Percentiles rank a stretch among this genome's conserved stretches.
phyloP scores from a whole-genome alignment of 2,797 vertebrate genomes.

The Eidolon dupreanum region DNA sequence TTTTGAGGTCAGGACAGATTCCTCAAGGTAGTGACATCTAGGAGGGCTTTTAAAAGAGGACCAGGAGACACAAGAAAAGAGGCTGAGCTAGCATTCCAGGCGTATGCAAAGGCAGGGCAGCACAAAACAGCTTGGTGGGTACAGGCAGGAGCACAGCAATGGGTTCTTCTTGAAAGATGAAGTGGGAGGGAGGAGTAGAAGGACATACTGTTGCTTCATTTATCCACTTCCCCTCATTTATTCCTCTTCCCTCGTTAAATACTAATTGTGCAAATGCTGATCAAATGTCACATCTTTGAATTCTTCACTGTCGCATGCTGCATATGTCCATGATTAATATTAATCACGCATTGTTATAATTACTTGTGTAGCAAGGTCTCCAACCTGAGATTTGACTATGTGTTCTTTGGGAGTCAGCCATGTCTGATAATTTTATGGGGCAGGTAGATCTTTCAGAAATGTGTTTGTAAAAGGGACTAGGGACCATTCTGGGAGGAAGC shows the following conservation, averaged over 20 bases:
- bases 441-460: background rate
- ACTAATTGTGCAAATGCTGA: background rate
- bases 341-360: background rate
- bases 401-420: background rate
- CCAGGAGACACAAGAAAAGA: background rate
- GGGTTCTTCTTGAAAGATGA: background rate
- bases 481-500: background rate
- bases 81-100: background rate
- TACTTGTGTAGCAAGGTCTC: background rate
- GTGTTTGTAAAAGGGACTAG: background rate
- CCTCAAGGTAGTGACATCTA: background rate
- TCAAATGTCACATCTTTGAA: background rate
- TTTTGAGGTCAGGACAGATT: background rate
- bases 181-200: background rate
- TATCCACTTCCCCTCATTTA: background rate
- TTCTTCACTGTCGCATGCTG: background rate
- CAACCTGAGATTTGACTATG: background rate
- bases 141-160: fast-evolving
- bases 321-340: background rate
- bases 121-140: background rate
- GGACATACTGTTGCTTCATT: background rate
- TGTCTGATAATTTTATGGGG: background rate
- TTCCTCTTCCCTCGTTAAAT: no score
- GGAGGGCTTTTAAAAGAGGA: background rate
- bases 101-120: no score